phyloP scores from a whole-genome alignment of 2,113 vertebrate species.

The Vulpes lagopus region DNA sequence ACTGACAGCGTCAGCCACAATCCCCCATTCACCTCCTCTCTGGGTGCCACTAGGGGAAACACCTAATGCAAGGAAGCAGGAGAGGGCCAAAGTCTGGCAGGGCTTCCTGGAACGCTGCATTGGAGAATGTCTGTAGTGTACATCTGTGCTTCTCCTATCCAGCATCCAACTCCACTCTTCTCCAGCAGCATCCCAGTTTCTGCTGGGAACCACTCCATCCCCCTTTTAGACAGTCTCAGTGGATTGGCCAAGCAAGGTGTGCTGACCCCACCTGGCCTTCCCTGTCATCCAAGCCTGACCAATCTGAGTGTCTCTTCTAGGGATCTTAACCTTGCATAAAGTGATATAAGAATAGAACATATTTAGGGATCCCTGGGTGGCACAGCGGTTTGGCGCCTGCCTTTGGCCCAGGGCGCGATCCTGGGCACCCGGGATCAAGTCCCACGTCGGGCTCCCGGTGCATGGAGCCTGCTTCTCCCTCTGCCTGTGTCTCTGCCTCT shows the following conservation, averaged over 20 bases:
- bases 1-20: background rate
- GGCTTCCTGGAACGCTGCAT: background rate
- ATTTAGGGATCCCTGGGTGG: too few relatives aligned
- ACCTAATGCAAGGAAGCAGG: fast-evolving
- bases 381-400: too few relatives aligned
- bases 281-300: background rate
- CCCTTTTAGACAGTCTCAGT: background rate
- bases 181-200: background rate
- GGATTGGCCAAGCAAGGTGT: background rate
- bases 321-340: background rate
- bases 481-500: too few relatives aligned
- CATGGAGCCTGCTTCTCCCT: too few relatives aligned
- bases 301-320: background rate
- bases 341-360: background rate
- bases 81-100: background rate
- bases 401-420: too few relatives aligned
- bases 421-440: too few relatives aligned
- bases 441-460: too few relatives aligned
- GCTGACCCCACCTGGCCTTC: background rate
- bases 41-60: background rate
- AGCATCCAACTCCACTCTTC: background rate
- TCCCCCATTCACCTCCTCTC: background rate
- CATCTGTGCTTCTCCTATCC: too few relatives aligned
- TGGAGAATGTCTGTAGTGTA: background rate
- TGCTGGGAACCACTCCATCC: background rate